Evolutionary conservation across 2,888 invertebrate genomes (phyloP), one percentile per base, ranked within the genome.

Genomic region (Ophion ellenae): DNA sequence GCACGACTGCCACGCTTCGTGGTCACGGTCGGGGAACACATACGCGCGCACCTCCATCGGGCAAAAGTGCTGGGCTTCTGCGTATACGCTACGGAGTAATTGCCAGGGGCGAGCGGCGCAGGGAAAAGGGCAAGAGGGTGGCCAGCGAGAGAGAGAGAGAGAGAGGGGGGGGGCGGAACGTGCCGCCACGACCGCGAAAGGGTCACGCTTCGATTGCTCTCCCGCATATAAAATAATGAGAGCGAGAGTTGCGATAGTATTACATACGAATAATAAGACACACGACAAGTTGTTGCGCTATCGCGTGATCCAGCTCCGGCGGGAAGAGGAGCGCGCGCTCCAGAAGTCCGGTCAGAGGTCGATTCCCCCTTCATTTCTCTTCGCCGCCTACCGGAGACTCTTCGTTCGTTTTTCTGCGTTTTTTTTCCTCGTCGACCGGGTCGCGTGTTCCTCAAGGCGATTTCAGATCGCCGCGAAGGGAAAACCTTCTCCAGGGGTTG

Each of bases 1-100:
- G 93, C 93, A 93, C 92, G 92, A 89, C 92, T 89, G 93, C 93
- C 93, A 93, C 93, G 93, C 93, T 93, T 91, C 89, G 90, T 93
- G 92, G 91, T 92, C 91, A 93, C 92, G 92, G 91, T 92, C 93
- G 92, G 91, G 91, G 92, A 91, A 90, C 90, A 90, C 83, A 81
- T 71, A 70, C 75, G 83, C 67, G 83, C 71, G 79, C 74, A 75
- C 77, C 81, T 66, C 63, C 59, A 66, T 32, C 45, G 66, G 14
- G 79, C 47, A 67, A 81, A 82, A 86, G 85, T 86, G 73, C 74
- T 79, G 84, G 80, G 83, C 81, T 76, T 69, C 69, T 61, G 64
- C 47, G 59, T 71, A 45, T 40, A 40, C n/a, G 32, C 59, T 57
- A 73, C 78, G 67, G 20, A 57, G 71, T 17, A 24, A n/a, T 53